Conservation (phyloP, 2,797 vertebrate genomes). For the Enoplosus armatus region DNA sequence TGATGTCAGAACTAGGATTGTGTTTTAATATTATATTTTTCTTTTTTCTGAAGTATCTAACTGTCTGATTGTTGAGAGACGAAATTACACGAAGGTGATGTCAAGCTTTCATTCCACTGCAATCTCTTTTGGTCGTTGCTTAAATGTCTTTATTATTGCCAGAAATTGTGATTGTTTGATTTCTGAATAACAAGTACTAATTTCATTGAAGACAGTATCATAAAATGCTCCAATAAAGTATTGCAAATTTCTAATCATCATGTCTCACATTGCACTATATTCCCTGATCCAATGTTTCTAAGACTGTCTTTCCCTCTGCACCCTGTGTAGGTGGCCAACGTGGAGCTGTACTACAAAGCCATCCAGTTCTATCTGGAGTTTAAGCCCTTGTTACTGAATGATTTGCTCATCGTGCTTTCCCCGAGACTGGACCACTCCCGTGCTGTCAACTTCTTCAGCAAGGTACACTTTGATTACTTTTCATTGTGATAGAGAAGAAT, state of each 20-base stretch:
- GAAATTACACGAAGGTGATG: neutral
- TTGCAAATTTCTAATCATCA: neutral
- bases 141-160: neutral
- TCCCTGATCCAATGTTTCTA: neutral
- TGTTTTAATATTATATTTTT: neutral
- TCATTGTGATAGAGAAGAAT: neutral
- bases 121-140: neutral
- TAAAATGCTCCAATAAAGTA: neutral
- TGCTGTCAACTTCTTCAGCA: conserved; percentile 97
- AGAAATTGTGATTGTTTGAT: neutral
- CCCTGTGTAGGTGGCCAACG: conserved; percentile 94
- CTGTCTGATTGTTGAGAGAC: neutral
- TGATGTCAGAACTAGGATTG: neutral
- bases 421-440: conserved; percentile 98
- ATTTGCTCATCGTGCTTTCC: conserved; percentile 97
- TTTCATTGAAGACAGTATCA: neutral
- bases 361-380: conserved; percentile 98
- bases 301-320: neutral
- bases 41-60: neutral
- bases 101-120: neutral
- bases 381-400: conserved; percentile 98
- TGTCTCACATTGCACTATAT: neutral
- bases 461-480: conserved; percentile 85
- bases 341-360: conserved; percentile 99
- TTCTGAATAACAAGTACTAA: neutral